phyloP scores from a whole-genome alignment of 2,888 invertebrate species.

The Synergus japonicus region DNA sequence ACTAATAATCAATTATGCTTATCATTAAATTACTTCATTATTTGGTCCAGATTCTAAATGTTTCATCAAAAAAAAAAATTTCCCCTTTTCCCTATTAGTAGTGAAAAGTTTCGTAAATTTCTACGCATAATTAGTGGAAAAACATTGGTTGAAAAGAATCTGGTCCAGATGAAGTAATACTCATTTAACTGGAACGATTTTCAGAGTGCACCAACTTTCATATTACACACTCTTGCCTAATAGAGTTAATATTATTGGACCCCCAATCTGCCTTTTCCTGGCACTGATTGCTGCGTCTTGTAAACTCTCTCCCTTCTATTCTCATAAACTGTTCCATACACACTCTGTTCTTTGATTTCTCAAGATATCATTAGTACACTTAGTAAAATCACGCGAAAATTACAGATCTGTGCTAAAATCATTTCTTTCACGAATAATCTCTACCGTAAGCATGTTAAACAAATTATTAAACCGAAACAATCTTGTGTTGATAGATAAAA shows the following conservation, averaged over 20 bases:
- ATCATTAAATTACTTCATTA: too few relatives aligned
- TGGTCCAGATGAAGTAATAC: slow-evolving; percentile 6
- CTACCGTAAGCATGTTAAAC: not conserved
- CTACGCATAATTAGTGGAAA: not conserved
- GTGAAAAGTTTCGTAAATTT: not conserved
- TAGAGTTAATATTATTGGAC: slow-evolving; percentile 7
- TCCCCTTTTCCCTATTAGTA: not conserved
- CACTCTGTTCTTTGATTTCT: slow-evolving; percentile 14
- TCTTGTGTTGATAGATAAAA: not conserved
- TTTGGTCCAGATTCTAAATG: not conserved
- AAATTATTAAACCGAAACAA: not conserved
- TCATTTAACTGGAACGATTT: slow-evolving; percentile 17
- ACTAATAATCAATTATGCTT: not conserved
- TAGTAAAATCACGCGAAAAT: slow-evolving; percentile 9
- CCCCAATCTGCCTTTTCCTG: slow-evolving; percentile 18
- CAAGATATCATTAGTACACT: slow-evolving; percentile 21
- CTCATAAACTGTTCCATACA: slow-evolving; percentile 20
- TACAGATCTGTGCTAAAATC: slow-evolving; percentile 14
- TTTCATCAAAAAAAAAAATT: not conserved
- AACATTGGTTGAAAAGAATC: not conserved
- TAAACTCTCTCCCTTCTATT: slow-evolving; percentile 4
- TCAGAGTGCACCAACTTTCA: slow-evolving; percentile 24
- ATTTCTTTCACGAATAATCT: slow-evolving; percentile 20
- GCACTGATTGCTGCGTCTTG: not conserved
- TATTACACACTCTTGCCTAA: slow-evolving; percentile 1